Base-by-base conservation (phyloP, 2,113 vertebrate species). In the Merops nubicus region DNA sequence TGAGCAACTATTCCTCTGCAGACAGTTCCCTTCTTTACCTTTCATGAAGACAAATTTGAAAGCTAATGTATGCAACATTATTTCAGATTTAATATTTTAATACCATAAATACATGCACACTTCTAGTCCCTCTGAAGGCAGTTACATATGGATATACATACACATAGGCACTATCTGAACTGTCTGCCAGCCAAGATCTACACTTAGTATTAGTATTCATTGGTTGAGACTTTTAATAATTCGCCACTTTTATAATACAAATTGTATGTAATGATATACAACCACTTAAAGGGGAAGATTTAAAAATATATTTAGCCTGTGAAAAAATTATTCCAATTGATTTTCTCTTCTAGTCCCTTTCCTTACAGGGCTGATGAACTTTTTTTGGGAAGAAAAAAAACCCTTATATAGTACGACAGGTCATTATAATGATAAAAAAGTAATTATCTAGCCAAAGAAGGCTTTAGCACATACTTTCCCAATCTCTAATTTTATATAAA, bases 371-470 rank as follows among this genome's bases (percentile, higher is more conserved):
- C 29, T 96, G 95, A 92, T 88, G 64, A 86, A 93, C 68, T 85
- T 94, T 89, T 96, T 89, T 36, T 0, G 19, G 15, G 4, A 1
- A 42, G 69, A 88, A 81, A 48, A 56, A 14, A 21, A 5, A 43
- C 13, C 42, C 80, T 81, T 93, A 50, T 56, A n/a, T 82, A 64
- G 43, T 40, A 76, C 1, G 43, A 92, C 83, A 96, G 76, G 65
- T 34, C 73, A 89, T 96, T 94, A 92, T 82, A 89, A 92, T 78
- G 73, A 92, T 87, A 93, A 84, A 97, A 95, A 96, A 87, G 81
- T 87, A 94, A 91, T 92, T 91, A 92, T 73, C 70, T 33, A 76
- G 42, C 63, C 64, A 89, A 89, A 81, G 57, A 10, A 81, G 53
- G 48, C 18, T 87, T 89, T 92, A 91, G 43, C 65, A 60, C 56